Evolutionary conservation across 2,797 vertebrate species (phyloP).

Genomic region (Coregonus ussuriensis): DNA sequence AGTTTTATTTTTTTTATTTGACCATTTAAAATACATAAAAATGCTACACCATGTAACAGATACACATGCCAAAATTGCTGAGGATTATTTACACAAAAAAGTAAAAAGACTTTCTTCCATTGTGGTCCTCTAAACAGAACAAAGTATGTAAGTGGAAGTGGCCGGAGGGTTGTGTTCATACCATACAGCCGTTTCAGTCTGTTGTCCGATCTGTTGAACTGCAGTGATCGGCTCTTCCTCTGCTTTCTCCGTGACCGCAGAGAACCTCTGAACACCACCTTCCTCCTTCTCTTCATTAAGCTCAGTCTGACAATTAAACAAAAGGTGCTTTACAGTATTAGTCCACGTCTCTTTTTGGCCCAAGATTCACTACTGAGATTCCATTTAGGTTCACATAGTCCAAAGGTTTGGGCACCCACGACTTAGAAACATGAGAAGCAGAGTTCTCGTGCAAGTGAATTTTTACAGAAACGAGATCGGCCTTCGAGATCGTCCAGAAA

Average conservation of each 20-base stretch:
- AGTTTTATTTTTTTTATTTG: neutral
- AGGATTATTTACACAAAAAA: neutral
- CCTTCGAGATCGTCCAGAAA: neutral
- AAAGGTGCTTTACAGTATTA: neutral
- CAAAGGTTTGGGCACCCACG: neutral
- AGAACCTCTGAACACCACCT: neutral
- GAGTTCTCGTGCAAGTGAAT: neutral
- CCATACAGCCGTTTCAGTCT: neutral
- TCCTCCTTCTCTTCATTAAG: conserved; percentile 18
- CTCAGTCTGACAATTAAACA: conserved; percentile 20
- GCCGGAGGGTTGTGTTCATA: neutral
- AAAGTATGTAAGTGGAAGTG: neutral
- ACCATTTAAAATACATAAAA: no score
- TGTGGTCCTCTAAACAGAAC: neutral
- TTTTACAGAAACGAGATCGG: neutral
- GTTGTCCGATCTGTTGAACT: neutral
- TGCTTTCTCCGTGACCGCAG: neutral
- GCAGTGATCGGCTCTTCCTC: neutral
- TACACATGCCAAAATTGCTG: no score
- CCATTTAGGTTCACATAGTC: no score
- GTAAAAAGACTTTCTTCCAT: neutral
- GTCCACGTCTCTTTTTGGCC: neutral
- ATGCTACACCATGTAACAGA: no score
- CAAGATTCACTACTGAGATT: neutral
- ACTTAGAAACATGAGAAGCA: neutral